Conservation (phyloP, 53 echinoderm and acorn worm genomes). For the Holothuria scabra region DNA sequence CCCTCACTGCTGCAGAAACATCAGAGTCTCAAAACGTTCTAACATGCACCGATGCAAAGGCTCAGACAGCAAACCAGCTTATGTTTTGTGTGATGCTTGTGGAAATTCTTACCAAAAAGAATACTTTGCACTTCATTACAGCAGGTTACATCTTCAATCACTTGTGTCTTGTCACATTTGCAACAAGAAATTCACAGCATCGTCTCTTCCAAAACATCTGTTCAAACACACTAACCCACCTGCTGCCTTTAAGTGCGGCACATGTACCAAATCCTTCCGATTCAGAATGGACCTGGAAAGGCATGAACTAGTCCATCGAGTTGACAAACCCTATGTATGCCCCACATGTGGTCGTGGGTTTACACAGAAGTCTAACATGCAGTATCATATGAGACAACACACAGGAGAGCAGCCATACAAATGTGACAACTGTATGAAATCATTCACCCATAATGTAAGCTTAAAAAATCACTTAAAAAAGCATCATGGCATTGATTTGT, state of each 20-base stretch:
- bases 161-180: conserved; percentile 63
- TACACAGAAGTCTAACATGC: conserved; percentile 82
- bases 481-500: conserved; percentile 86
- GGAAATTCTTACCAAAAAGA: conserved; percentile 65
- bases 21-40: conserved; percentile 30
- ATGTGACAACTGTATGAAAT: conserved; percentile 74
- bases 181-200: conserved; percentile 63
- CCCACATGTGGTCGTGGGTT: conserved; percentile 87
- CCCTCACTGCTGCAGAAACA: conserved; percentile 31
- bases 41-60: conserved; percentile 44
- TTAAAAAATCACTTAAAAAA: conserved; percentile 94
- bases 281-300: conserved; percentile 64
- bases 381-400: conserved; percentile 82
- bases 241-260: conserved; percentile 55
- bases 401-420: conserved; percentile 89
- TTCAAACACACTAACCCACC: conserved; percentile 61
- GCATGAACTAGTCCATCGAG: conserved; percentile 70
- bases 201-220: conserved; percentile 45
- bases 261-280: conserved; percentile 65
- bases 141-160: conserved; percentile 45
- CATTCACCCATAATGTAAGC: conserved; percentile 96
- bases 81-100: conserved; percentile 60
- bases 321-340: conserved; percentile 81
- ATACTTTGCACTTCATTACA: conserved; percentile 60
- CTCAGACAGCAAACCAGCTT: conserved; percentile 26